phyloP scores from a whole-genome alignment of 2,113 vertebrate species.

The Bos taurus region ARS-UCD2.0 NC_037330.1:65584501-65585000 shows the following conservation, averaged over 20 bases:
- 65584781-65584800: not conserved
- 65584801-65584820: not conserved
- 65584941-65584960: not conserved
- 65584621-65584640: slow-evolving; percentile 66
- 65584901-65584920: not conserved
- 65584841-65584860: not conserved
- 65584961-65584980: not conserved
- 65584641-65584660: slow-evolving; percentile 55
- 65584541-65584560: slow-evolving; percentile 61
- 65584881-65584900: not conserved
- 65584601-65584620: slow-evolving; percentile 62
- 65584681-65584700: slow-evolving; percentile 46
- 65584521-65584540: slow-evolving; percentile 68
- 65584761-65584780: not conserved
- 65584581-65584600: slow-evolving; percentile 50
- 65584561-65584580: slow-evolving; percentile 60
- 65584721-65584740: not conserved
- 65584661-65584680: not conserved
- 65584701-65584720: slow-evolving; percentile 33
- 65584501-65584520: slow-evolving; percentile 64
- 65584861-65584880: not conserved
- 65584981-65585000: not conserved
- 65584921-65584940: not conserved
- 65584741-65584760: not conserved
- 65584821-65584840: not conserved